These are phyloP conservation scores for Caerostris darwini DNA, from an alignment of 1,140 invertebrate species.

Conservation along the genomic window DNA sequence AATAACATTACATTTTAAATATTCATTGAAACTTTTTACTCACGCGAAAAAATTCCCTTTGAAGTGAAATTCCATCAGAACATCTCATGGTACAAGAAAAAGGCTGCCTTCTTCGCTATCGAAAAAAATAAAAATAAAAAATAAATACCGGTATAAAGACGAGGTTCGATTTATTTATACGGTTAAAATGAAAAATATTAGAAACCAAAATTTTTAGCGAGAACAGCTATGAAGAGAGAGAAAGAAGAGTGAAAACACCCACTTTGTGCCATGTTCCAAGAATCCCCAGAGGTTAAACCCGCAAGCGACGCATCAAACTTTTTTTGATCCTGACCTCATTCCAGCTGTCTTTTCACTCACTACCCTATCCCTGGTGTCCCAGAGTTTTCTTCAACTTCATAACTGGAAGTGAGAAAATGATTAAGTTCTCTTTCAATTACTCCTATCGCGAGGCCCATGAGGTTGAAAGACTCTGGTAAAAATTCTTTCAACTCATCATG, in stretches of 20 bases:
- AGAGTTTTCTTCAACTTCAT: constrained; percentile 20
- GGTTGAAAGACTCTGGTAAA: neutral
- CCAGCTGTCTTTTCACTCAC: neutral
- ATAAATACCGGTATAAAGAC: neutral
- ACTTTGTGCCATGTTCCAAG: neutral
- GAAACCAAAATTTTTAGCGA: neutral
- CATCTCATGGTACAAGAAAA: neutral
- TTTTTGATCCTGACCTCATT: constrained; percentile 31
- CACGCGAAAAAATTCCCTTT: no score
- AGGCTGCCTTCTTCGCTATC: neutral
- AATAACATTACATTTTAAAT: no score
- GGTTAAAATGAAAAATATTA: neutral
- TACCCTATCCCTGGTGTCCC: neutral
- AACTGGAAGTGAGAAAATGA: constrained; percentile 42
- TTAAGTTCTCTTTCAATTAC: constrained; percentile 49
- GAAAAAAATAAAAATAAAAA: neutral
- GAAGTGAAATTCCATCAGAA: neutral
- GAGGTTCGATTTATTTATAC: neutral
- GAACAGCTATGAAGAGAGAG: neutral
- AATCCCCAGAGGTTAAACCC: neutral
- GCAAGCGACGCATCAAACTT: neutral
- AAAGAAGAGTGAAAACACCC: neutral
- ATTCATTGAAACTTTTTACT: no score
- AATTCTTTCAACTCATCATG: constrained; percentile 28
- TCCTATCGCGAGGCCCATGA: constrained; percentile 1